Conservation (phyloP, 1,140 invertebrate species). For the Arctopsyche grandis region DNA sequence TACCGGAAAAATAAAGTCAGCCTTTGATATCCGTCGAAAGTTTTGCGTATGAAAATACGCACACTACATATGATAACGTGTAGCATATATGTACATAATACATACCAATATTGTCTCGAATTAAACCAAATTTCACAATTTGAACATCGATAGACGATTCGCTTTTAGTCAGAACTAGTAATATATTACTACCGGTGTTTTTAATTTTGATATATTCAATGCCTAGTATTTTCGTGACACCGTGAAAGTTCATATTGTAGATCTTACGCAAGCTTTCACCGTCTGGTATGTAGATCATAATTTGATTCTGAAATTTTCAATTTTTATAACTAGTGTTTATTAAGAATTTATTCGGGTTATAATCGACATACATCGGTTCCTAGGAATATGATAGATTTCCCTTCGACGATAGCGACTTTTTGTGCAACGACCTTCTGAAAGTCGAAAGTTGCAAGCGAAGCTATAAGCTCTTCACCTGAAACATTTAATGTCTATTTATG, state of each 20-base stretch:
- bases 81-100: neutral
- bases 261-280: slow-evolving; percentile 36
- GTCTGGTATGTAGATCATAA: slow-evolving; percentile 11
- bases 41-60: neutral
- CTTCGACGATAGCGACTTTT: slow-evolving; percentile 33
- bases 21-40: neutral
- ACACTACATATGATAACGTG: neutral
- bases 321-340: neutral
- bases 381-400: slow-evolving; percentile 38
- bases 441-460: slow-evolving; percentile 26
- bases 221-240: slow-evolving; percentile 22
- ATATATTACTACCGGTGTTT: slow-evolving; percentile 20
- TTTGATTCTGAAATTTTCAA: neutral
- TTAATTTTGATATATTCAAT: slow-evolving; percentile 42
- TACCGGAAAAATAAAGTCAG: slow-evolving; percentile 2
- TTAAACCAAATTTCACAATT: neutral
- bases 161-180: slow-evolving; percentile 22
- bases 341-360: neutral
- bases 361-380: slow-evolving; percentile 23
- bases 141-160: neutral
- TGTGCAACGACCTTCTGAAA: slow-evolving; percentile 32
- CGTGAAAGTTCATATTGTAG: slow-evolving; percentile 5
- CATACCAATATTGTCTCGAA: neutral
- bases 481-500: too few relatives aligned
- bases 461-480: slow-evolving; percentile 44